phyloP scores from a whole-genome alignment of 2,888 invertebrate species.

The Oligia fasciuncula region DNA sequence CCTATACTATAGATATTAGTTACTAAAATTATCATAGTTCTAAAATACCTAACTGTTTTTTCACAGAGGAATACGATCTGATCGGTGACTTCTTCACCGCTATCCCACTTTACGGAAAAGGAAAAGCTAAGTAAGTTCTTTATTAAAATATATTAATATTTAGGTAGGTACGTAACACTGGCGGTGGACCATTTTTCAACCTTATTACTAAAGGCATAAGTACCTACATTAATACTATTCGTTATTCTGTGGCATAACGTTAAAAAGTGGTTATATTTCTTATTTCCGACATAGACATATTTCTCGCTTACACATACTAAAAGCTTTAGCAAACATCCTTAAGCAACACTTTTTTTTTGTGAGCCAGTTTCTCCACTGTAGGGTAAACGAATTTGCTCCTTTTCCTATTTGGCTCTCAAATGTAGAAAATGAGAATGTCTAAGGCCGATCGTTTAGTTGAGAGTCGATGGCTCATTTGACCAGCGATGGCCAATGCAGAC shows the following conservation, averaged over 20 bases:
- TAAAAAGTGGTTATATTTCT: background rate
- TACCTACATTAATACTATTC: too few relatives aligned
- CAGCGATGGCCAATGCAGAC: background rate
- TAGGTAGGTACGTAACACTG: background rate
- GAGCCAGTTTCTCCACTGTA: background rate
- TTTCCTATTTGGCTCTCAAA: background rate
- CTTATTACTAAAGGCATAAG: background rate
- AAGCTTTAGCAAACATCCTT: background rate
- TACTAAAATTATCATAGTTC: background rate
- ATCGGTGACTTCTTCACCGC: slow-evolving; percentile 79
- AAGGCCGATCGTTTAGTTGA: background rate
- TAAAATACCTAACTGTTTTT: slow-evolving; percentile 1
- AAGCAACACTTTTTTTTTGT: background rate
- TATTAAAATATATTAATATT: background rate
- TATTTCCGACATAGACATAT: background rate
- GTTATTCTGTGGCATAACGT: too few relatives aligned
- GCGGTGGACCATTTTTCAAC: background rate
- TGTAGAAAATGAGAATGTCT: background rate
- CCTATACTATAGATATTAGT: background rate
- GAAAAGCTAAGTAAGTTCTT: slow-evolving; percentile 78
- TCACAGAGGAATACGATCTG: slow-evolving; percentile 80
- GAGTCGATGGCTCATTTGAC: background rate
- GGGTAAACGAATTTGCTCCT: background rate
- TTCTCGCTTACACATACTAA: background rate
- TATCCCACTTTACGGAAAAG: slow-evolving; percentile 83